Percentiles rank a stretch among this genome's conserved stretches.
These are phyloP conservation scores for Periophthalmodon schlosseri DNA, from an alignment of 2,113 vertebrate species.

Conservation along the genomic window DNA sequence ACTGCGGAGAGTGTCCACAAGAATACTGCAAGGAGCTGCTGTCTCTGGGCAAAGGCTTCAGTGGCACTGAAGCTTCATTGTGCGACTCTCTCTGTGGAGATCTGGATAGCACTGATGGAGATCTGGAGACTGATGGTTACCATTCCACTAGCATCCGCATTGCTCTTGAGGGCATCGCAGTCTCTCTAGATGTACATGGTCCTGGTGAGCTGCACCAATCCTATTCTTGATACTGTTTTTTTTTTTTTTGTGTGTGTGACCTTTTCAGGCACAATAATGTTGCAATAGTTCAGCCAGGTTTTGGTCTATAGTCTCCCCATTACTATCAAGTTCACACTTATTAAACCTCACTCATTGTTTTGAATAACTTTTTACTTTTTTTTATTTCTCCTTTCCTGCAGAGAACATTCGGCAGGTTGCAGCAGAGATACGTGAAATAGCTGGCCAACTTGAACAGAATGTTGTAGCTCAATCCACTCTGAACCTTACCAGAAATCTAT, in stretches of 20 bases:
- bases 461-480: slow-evolving; percentile 54
- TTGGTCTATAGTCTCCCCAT: background rate
- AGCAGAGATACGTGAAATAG: slow-evolving; percentile 60
- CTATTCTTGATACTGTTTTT: background rate
- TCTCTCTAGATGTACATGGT: slow-evolving; percentile 16
- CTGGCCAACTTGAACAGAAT: slow-evolving; percentile 58
- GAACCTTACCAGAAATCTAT: slow-evolving; percentile 57
- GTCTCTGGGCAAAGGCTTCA: slow-evolving; percentile 23
- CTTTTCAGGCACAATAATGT: background rate
- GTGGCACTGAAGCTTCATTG: background rate
- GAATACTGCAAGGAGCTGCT: slow-evolving; percentile 35
- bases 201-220: slow-evolving; percentile 42
- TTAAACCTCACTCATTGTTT: background rate
- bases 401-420: slow-evolving; percentile 55
- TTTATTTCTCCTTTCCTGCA: slow-evolving; percentile 6
- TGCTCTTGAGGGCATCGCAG: slow-evolving; percentile 10
- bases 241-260: no score
- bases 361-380: background rate
- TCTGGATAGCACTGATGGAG: slow-evolving; percentile 57
- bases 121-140: slow-evolving; percentile 71
- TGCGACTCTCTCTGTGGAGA: slow-evolving; percentile 29
- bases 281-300: background rate
- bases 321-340: background rate
- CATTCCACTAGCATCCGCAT: background rate
- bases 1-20: background rate